These are phyloP conservation scores for Eristalis arbustorum DNA, from an alignment of 2,888 invertebrate genomes.

Conservation along the genomic window DNA sequence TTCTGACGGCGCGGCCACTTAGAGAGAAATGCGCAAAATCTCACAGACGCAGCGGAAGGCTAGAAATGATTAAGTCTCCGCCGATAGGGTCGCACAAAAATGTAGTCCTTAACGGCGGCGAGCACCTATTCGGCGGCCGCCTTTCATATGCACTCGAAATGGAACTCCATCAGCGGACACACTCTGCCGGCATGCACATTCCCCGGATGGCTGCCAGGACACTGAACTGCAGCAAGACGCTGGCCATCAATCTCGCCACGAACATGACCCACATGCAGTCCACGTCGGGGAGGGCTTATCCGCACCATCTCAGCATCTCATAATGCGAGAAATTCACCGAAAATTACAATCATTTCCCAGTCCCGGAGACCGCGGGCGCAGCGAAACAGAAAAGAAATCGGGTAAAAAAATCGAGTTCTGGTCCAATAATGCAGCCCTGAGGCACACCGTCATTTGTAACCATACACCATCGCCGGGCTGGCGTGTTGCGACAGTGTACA, in stretches of 20 bases:
- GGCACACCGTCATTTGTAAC: conserved; percentile 46
- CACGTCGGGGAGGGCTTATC: neutral
- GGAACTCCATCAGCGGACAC: too few species aligned
- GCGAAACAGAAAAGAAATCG: neutral
- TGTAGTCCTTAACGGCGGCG: neutral
- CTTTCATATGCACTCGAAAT: too few species aligned
- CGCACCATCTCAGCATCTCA: neutral
- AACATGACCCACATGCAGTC: too few species aligned
- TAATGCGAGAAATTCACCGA: neutral
- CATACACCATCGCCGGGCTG: conserved; percentile 11
- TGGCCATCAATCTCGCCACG: too few species aligned
- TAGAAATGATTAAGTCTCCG: neutral
- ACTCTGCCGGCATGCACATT: too few species aligned
- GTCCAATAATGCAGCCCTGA: conserved; percentile 48
- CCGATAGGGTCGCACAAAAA: neutral
- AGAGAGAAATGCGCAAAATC: neutral
- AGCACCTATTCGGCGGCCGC: neutral
- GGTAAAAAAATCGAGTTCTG: conserved; percentile 22
- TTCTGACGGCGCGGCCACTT: neutral
- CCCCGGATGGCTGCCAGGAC: too few species aligned
- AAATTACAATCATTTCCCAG: neutral
- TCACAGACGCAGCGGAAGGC: neutral
- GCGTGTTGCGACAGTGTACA: conserved; percentile 57
- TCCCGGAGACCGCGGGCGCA: neutral
- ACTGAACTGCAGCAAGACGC: too few species aligned